Conservation (phyloP, 2,888 invertebrate species). For the Drosophila longiperda region DNA sequence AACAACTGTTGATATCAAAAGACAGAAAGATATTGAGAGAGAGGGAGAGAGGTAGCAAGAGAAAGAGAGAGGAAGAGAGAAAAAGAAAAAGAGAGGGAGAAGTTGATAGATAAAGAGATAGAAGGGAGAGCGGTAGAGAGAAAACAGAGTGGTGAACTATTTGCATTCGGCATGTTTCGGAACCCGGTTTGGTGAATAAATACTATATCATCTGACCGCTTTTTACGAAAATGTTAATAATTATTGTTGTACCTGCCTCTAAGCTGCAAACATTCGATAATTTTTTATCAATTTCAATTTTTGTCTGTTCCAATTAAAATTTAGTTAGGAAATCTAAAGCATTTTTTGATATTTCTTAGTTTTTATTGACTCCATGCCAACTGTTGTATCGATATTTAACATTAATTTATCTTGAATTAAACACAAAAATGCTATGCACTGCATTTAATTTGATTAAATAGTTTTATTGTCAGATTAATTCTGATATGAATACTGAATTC, state of each 20-base stretch:
- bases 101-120: background rate
- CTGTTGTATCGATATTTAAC: background rate
- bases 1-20: slow-evolving; percentile 51
- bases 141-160: slow-evolving; percentile 21
- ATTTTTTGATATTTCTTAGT: no score
- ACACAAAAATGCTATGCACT: background rate
- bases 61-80: background rate
- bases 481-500: background rate
- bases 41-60: background rate
- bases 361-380: no score
- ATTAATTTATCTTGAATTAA: background rate
- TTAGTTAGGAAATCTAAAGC: background rate
- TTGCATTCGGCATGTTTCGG: background rate
- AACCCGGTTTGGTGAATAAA: slow-evolving; percentile 31
- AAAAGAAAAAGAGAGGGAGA: background rate
- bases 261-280: background rate
- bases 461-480: background rate
- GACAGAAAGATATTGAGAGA: background rate
- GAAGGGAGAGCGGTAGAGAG: no score
- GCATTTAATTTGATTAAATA: background rate
- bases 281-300: background rate
- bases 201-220: slow-evolving; percentile 6
- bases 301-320: background rate
- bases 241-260: background rate
- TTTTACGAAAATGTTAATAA: background rate